Percentiles rank a stretch among this genome's conserved stretches.
Conservation (phyloP, 2,888 invertebrate species). For the Lottia gigantea region DNA sequence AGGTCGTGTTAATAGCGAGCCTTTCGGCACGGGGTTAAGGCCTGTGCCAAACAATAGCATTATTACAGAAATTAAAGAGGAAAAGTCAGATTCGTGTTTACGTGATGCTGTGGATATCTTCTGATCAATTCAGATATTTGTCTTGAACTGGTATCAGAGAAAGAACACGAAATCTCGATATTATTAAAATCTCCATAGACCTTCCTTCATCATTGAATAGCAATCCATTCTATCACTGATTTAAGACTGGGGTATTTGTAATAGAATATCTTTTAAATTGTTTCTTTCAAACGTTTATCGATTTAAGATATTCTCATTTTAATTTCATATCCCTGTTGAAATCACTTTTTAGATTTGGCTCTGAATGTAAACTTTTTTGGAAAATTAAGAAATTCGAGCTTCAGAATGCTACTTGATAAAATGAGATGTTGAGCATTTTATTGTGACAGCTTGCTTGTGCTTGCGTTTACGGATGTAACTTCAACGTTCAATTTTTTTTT, state of each 20-base stretch:
- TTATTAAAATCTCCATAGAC: slow-evolving; percentile 7
- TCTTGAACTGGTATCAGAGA: neutral
- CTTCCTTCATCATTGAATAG: neutral
- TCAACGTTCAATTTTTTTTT: too few species aligned
- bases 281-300: neutral
- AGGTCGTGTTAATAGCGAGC: neutral
- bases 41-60: neutral
- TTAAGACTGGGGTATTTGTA: slow-evolving; percentile 3
- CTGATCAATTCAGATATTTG: slow-evolving; percentile 3
- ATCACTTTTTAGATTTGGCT: too few species aligned
- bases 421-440: too few species aligned
- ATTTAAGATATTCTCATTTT: too few species aligned
- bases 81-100: neutral
- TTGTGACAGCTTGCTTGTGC: too few species aligned
- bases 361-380: too few species aligned
- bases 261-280: slow-evolving; percentile 1
- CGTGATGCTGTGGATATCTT: neutral
- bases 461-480: too few species aligned
- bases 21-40: slow-evolving; percentile 2
- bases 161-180: neutral
- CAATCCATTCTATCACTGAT: neutral
- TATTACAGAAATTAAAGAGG: slow-evolving; percentile 4
- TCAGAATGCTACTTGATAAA: too few species aligned
- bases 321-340: too few species aligned
- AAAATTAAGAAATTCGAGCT: too few species aligned